Evolutionary conservation across 2,797 vertebrate species (phyloP).

Genomic region (Sebastes ruberrimus): DNA sequence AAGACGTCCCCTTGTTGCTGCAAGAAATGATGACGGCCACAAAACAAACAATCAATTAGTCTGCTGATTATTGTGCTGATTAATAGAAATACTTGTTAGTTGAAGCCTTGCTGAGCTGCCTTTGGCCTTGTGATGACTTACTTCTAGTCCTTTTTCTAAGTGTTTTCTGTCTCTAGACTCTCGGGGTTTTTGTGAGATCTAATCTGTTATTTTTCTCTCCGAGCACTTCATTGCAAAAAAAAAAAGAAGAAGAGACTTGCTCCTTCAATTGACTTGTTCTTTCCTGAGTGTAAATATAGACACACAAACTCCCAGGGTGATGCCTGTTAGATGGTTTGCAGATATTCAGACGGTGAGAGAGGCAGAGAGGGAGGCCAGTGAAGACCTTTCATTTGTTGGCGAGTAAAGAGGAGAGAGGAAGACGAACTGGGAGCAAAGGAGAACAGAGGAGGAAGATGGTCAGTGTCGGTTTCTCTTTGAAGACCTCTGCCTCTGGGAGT

Average conservation of each 20-base stretch:
- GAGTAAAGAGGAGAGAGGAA: neutral
- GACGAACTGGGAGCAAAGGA: slow-evolving; percentile 9
- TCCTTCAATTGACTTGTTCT: slow-evolving; percentile 6
- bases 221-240: neutral
- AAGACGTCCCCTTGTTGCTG: neutral
- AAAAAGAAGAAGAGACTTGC: neutral
- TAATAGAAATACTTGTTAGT: neutral
- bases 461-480: neutral
- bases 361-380: neutral
- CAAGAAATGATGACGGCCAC: neutral
- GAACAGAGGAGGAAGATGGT: slow-evolving; percentile 23
- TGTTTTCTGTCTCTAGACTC: neutral
- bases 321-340: neutral
- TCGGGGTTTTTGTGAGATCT: neutral
- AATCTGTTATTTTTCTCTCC: slow-evolving; percentile 1
- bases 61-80: neutral
- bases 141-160: neutral
- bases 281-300: neutral
- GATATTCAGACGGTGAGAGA: neutral
- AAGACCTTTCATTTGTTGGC: neutral
- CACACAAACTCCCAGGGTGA: neutral
- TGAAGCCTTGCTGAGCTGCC: neutral
- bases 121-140: neutral
- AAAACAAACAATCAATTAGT: neutral
- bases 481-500: slow-evolving; percentile 3